These are phyloP conservation scores for Onychostoma macrolepis DNA, from an alignment of 2,113 vertebrate species.

Conservation along the genomic window DNA sequence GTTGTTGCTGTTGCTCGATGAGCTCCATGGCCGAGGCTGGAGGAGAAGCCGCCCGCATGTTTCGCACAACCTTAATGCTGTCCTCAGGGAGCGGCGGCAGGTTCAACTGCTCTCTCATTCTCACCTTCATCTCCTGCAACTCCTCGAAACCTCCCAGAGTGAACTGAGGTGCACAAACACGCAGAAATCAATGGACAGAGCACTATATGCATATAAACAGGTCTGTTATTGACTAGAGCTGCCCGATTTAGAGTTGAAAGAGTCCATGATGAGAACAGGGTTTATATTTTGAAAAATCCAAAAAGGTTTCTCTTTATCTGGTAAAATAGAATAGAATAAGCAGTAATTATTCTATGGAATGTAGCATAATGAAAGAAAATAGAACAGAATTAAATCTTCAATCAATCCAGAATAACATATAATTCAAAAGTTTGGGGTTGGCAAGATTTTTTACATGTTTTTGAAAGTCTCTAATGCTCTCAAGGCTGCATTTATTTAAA, in stretches of 20 bases:
- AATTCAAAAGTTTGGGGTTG: neutral
- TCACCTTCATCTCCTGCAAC: constrained; percentile 87
- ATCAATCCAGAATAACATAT: neutral
- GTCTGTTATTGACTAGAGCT: neutral
- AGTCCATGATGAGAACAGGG: neutral
- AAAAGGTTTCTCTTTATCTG: too few relatives aligned
- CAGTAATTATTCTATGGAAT: neutral
- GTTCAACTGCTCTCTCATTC: constrained; percentile 77
- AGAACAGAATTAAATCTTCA: neutral
- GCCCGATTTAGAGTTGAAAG: neutral
- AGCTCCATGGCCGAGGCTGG: constrained; percentile 90
- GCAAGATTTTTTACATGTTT: neutral
- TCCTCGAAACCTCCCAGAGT: constrained; percentile 93
- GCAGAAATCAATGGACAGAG: neutral
- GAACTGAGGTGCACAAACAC: constrained; percentile 76
- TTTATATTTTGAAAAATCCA: neutral
- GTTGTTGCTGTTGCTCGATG: constrained; percentile 88
- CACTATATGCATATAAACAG: neutral
- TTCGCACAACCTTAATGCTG: constrained; percentile 92
- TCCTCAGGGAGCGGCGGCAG: constrained; percentile 88
- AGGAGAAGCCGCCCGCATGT: constrained; percentile 90
- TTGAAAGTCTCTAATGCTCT: neutral
- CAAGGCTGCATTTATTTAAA: neutral
- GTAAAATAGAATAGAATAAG: neutral
- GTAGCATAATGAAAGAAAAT: neutral